Evolutionary conservation across 1,140 invertebrate species (phyloP).

Genomic region (Thaumatotibia leucotreta): DNA sequence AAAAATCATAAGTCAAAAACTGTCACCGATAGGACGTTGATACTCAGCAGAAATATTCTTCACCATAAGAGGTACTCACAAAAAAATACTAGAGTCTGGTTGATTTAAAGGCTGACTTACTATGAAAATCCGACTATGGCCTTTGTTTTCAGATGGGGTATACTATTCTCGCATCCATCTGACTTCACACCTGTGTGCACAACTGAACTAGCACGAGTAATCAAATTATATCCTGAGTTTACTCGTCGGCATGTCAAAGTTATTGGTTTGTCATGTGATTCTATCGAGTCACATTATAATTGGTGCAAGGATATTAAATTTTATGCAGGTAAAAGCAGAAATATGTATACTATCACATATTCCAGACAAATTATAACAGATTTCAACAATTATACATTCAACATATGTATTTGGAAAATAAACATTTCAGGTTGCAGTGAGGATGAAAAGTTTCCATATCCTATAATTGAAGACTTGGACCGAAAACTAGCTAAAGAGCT

Average conservation of each 20-base stretch:
- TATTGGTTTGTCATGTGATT: slow-evolving; percentile 95
- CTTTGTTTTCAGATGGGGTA: slow-evolving; percentile 86
- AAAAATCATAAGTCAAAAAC: too few relatives aligned
- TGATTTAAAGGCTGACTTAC: too few relatives aligned
- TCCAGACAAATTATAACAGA: too few relatives aligned
- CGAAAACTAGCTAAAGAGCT: slow-evolving; percentile 86
- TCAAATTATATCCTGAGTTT: slow-evolving; percentile 89
- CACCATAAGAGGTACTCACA: too few relatives aligned
- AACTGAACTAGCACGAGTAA: slow-evolving; percentile 91
- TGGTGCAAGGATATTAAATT: slow-evolving; percentile 93
- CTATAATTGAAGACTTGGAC: slow-evolving; percentile 93
- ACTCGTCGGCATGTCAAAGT: slow-evolving; percentile 90
- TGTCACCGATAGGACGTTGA: too few relatives aligned
- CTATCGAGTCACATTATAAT: slow-evolving; percentile 86
- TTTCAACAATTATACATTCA: too few relatives aligned
- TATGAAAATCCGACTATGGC: too few relatives aligned
- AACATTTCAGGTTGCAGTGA: slow-evolving; percentile 40
- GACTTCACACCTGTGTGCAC: slow-evolving; percentile 99
- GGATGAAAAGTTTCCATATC: slow-evolving; percentile 86
- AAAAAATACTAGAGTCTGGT: too few relatives aligned
- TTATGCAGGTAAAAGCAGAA: slow-evolving; percentile 82
- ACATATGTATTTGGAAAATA: neutral
- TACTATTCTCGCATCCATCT: slow-evolving; percentile 97
- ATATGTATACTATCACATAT: too few relatives aligned
- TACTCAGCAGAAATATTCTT: too few relatives aligned